Base-by-base conservation (phyloP, 2,888 invertebrate genomes). In the Noctuana brunneofusca region DNA sequence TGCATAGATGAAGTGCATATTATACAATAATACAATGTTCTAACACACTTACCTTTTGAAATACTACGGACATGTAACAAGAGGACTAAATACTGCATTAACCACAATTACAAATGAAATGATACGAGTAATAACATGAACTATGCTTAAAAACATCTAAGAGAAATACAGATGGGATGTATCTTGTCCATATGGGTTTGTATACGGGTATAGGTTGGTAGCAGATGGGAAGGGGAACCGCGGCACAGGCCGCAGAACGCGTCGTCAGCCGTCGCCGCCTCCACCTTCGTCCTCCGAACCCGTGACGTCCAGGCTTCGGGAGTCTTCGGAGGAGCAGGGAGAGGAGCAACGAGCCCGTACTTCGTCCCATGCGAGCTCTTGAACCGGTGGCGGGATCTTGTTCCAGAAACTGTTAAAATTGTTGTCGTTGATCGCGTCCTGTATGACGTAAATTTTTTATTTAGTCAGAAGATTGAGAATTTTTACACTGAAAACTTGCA, bases 241-340 rank as follows among this genome's bases (percentile, higher is more conserved):
- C 83, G 92, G 92, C 86, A 92, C 92, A 0, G 92, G 92, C 83
- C 92, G 92, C 90, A 92, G 75, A 59, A 92, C 81, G 55, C 83
- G 85, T 69, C 87, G 89, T 89, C 90, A 90, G 83, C 86, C 89
- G 35, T 82, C 86, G 57, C 69, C 80, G 0, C 81, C 86, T 0
- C 84, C 87, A 0, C 89, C 89, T 65, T 92, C 92, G 65, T 92
- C 92, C 71, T 92, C 92, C 0, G 92, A 92, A 4, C 92, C 92
- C 84, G 92, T 92, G 48, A 92, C 92, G 74, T 92, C 92, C 2
- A 92, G 77, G 64, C 90, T 91, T 48, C 92, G 74, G 0, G 92
- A 92, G 64, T 92, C 92, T 65, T 92, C 92, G 0, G 92, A 91
- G 22, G 89, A 87, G 65, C 86, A 89, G 0, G 89, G 86, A 0